Evolutionary conservation across 2,888 invertebrate species (phyloP).

Genomic region (Sthenelais limicola): DNA sequence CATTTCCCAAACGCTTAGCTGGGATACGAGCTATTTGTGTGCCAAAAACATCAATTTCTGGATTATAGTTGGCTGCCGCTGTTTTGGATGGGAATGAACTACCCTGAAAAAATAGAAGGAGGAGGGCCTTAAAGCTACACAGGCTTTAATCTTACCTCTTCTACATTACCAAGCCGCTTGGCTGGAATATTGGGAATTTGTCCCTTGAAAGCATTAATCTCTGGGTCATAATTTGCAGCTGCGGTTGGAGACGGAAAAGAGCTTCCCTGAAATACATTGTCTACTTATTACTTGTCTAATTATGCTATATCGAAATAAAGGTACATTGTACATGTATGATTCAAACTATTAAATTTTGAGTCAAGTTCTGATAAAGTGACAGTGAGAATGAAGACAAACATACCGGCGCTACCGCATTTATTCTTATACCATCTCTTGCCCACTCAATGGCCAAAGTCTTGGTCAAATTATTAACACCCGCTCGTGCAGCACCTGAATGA

Average conservation of each 20-base stretch:
- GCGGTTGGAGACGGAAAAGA: slow-evolving; percentile 74
- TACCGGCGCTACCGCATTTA: slow-evolving; percentile 75
- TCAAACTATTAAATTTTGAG: too few relatives aligned
- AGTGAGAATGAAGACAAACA: too few relatives aligned
- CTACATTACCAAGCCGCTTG: slow-evolving; percentile 72
- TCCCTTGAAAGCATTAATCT: slow-evolving; percentile 67
- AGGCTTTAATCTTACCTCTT: slow-evolving; percentile 73
- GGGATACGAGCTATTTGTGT: slow-evolving; percentile 66
- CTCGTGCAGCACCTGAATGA: slow-evolving; percentile 75
- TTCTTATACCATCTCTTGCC: slow-evolving; percentile 73
- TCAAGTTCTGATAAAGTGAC: too few relatives aligned
- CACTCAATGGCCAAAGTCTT: slow-evolving; percentile 74
- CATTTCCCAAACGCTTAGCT: slow-evolving; percentile 71
- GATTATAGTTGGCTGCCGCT: slow-evolving; percentile 73
- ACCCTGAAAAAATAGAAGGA: slow-evolving; percentile 65
- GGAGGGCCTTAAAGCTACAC: too few relatives aligned
- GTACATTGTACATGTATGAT: too few relatives aligned
- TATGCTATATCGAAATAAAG: too few relatives aligned
- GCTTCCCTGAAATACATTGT: slow-evolving; percentile 71
- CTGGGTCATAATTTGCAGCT: slow-evolving; percentile 73
- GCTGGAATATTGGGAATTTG: slow-evolving; percentile 68
- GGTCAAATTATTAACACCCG: slow-evolving; percentile 74
- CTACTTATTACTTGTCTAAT: too few relatives aligned
- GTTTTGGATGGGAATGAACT: slow-evolving; percentile 73
- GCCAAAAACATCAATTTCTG: slow-evolving; percentile 67